Percentiles rank a stretch among this genome's conserved stretches.
These are phyloP conservation scores for Charina bottae DNA, from an alignment of 2,113 vertebrate genomes.

Conservation along the genomic window DNA sequence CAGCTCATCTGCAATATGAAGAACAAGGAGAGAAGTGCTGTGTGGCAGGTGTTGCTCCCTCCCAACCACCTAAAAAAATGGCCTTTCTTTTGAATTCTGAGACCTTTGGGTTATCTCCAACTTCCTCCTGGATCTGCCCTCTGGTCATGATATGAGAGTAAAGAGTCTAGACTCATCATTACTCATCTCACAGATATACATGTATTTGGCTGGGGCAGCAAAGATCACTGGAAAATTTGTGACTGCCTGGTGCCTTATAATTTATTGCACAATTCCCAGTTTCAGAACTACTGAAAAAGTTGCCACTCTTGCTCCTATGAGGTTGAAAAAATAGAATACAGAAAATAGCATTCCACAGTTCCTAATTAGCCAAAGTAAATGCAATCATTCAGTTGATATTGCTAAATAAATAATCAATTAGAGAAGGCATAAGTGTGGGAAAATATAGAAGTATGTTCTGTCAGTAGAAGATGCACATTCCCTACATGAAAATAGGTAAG, in stretches of 20 bases:
- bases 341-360: constrained; percentile 11
- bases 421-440: neutral
- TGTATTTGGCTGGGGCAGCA: neutral
- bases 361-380: constrained; percentile 2
- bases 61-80: neutral
- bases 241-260: neutral
- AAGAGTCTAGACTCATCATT: neutral
- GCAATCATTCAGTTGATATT: constrained; percentile 9
- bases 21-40: neutral
- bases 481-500: neutral
- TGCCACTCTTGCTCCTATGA: neutral
- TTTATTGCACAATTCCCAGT: too few species aligned
- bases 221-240: neutral
- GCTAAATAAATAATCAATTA: neutral
- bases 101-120: neutral
- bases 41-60: neutral
- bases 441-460: neutral
- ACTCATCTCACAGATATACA: neutral
- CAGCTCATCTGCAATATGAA: neutral
- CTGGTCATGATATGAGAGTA: neutral
- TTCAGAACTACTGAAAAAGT: neutral
- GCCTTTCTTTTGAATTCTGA: neutral
- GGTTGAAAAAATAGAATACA: constrained; percentile 9
- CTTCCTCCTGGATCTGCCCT: neutral
- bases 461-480: neutral